Evolutionary conservation across 1,140 invertebrate genomes (phyloP), one percentile per base, ranked within the genome.

Genomic region (Hormaphis cornu): DNA sequence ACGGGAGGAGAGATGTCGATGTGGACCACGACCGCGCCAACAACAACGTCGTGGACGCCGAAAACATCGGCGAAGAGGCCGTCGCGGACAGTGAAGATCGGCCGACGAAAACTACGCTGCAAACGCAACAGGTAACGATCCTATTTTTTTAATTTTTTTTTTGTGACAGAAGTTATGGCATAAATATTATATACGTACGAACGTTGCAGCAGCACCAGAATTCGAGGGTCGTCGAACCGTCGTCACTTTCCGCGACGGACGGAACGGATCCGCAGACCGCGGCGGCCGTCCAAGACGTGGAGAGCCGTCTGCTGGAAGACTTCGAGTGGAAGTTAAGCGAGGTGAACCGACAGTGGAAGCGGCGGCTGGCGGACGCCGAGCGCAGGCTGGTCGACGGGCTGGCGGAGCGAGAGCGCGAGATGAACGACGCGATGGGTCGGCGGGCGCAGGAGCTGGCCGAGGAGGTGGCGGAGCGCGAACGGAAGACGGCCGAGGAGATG

Each of bases 271-370:
- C n/a, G n/a, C n/a, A n/a, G 4, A 35, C 52, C 1, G 28, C 37
- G 16, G n/a, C 52, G 18, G 52, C 28, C 14, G 20, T 58, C 14
- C 54, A 58, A 16, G 35, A 58, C 3, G 54, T 37, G 20, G 54
- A 58, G 33, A 58, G 35, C 7, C 7, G 35, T 4, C n/a, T 58
- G 14, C 14, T 58, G 6, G 54, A 58, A 10, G 54, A 58, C 22
- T 58, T 58, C 20, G 54, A 58, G 22, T 58, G 54, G 54, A 58
- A 58, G 16, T 20, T 58, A 1, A 58, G 54, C 20, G 54, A 58
- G 20, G 54, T 58, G 3, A 33, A 58, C 2, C 54, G 54, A 14
- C 54, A 58, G 3, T 58, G 54, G 54, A 58, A 58, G 40, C 20
- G 1, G 0, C 54, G 54, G 3, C 5, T 58, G 22, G 35, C 14